phyloP scores from a whole-genome alignment of 2,113 vertebrate genomes.

The Muntiacus reevesi region DNA sequence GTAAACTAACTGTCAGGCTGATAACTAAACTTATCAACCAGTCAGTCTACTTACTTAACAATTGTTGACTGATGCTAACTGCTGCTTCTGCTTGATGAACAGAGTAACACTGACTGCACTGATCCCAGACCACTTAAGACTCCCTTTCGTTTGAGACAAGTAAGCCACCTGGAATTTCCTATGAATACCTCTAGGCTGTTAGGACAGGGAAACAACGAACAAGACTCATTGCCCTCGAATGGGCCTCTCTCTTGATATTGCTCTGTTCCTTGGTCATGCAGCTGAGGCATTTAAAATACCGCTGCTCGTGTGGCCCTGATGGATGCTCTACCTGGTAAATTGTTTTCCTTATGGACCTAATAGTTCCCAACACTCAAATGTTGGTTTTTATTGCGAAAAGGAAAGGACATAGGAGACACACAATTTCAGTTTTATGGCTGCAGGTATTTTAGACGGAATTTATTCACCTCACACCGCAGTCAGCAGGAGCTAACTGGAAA shows the following conservation, averaged over 20 bases:
- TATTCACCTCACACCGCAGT: neutral
- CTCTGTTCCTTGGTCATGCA: neutral
- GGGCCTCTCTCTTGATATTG: neutral
- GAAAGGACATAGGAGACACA: conserved; percentile 33
- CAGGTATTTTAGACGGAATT: neutral
- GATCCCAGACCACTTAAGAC: neutral
- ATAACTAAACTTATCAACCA: neutral
- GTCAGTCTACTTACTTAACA: neutral
- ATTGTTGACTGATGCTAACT: neutral
- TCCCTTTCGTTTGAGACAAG: neutral
- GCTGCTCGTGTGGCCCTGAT: neutral
- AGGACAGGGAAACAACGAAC: neutral
- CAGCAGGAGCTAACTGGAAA: neutral
- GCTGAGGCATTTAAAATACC: rapidly evolving
- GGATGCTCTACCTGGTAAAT: neutral
- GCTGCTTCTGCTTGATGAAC: neutral
- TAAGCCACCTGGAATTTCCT: neutral
- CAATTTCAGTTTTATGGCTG: conserved; percentile 10
- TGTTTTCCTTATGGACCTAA: neutral
- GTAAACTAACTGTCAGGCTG: neutral
- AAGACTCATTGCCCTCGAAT: rapidly evolving
- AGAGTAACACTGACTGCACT: neutral
- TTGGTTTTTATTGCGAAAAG: neutral
- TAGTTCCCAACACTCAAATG: neutral
- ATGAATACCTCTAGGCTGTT: neutral